A percentile compares a stretch with the other conserved stretches of the same genome.
Evolutionary conservation across 2,113 vertebrate species (phyloP).

Genomic region (Micronycteris hirsuta): DNA sequence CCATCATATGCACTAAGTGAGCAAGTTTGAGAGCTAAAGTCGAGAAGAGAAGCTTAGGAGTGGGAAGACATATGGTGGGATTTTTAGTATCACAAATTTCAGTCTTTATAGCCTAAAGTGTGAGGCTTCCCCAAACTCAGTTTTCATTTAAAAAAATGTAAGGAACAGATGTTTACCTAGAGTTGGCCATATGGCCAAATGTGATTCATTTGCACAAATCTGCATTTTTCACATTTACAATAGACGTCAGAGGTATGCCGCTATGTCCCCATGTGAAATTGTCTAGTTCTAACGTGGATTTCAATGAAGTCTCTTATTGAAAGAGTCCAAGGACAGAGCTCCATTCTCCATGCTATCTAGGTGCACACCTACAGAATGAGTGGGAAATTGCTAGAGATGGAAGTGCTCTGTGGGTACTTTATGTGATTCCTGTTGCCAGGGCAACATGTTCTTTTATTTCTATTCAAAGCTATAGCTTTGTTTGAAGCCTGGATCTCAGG

Average conservation of each 20-base stretch:
- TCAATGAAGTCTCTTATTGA: not conserved
- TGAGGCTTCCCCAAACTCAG: not conserved
- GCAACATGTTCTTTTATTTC: conserved; percentile 75
- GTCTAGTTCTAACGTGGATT: not conserved
- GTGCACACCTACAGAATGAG: conserved; percentile 54
- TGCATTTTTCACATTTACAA: not conserved
- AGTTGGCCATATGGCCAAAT: not conserved
- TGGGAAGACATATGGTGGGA: not conserved
- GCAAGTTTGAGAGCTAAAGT: not conserved
- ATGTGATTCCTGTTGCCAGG: conserved; percentile 69
- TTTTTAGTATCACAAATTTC: conserved; percentile 7
- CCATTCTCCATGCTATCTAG: not conserved
- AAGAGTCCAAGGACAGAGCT: conserved; percentile 45
- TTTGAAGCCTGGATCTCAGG: conserved; percentile 66
- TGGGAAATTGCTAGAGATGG: conserved; percentile 68
- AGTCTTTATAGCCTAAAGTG: not conserved
- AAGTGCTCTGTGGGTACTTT: conserved; percentile 62
- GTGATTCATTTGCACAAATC: conserved; percentile 6
- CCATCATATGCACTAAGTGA: not conserved
- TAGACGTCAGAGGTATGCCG: not conserved
- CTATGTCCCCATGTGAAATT: not conserved
- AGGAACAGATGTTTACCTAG: conserved; percentile 43
- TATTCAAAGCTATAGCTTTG: conserved; percentile 69
- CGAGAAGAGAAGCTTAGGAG: not conserved
- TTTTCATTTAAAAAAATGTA: not conserved